Evolutionary conservation across 2,888 invertebrate species (phyloP).

Genomic region (Hartigia nigra): DNA sequence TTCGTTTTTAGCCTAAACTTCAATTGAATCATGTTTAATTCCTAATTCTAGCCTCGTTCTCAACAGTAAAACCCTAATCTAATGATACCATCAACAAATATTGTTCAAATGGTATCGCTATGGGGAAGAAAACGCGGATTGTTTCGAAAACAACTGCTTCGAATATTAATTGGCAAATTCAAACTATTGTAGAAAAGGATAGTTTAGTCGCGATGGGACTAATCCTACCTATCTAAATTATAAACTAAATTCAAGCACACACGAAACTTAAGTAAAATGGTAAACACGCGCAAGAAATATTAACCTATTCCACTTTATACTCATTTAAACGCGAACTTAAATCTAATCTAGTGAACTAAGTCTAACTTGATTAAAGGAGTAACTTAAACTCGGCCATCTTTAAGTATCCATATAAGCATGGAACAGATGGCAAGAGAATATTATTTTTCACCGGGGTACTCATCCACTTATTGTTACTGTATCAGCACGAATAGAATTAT

Average conservation of each 20-base stretch:
- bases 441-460: constrained; percentile 24
- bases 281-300: background rate
- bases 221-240: background rate
- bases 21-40: background rate
- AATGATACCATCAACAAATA: constrained; percentile 1
- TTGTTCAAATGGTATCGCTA: constrained; percentile 1
- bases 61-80: background rate
- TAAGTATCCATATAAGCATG: constrained; percentile 5
- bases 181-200: background rate
- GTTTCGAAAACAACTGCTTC: constrained; percentile 14
- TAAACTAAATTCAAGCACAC: constrained; percentile 2
- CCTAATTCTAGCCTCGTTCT: background rate
- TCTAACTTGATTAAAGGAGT: constrained; percentile 15
- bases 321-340: constrained; percentile 10
- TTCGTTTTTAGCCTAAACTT: background rate
- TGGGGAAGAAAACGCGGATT: constrained; percentile 8
- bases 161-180: background rate
- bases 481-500: constrained; percentile 16
- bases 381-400: constrained; percentile 9
- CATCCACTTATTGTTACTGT: constrained; percentile 25
- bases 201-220: background rate
- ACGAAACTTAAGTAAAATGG: background rate
- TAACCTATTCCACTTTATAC: constrained; percentile 1
- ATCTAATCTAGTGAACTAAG: constrained; percentile 15
- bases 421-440: constrained; percentile 3